These are phyloP conservation scores for Noctua janthina DNA, from an alignment of 2,888 invertebrate genomes.

Conservation along the genomic window DNA sequence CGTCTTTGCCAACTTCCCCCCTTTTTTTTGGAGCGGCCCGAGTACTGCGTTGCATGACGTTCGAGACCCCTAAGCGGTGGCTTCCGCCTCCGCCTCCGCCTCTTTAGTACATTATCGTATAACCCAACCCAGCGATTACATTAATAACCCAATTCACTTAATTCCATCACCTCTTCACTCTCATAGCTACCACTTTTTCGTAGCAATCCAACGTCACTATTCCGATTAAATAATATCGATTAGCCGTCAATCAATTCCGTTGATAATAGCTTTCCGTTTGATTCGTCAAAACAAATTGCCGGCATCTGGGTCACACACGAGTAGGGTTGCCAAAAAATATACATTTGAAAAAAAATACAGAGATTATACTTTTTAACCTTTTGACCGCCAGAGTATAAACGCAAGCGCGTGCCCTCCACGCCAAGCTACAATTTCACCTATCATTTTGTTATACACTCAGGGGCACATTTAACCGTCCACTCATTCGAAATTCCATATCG, in stretches of 20 bases:
- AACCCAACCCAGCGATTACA: neutral
- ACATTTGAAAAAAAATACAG: neutral
- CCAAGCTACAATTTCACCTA: too few species aligned
- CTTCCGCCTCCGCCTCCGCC: neutral
- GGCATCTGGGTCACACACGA: constrained; percentile 68
- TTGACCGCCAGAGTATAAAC: too few species aligned
- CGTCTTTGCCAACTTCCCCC: too few species aligned
- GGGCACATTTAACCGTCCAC: too few species aligned
- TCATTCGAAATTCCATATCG: too few species aligned
- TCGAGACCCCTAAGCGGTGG: neutral
- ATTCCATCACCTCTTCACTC: constrained; percentile 6
- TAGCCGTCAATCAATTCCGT: constrained; percentile 57
- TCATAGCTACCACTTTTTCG: constrained; percentile 8
- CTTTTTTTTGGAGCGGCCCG: too few species aligned
- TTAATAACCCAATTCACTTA: constrained; percentile 10
- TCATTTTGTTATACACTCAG: too few species aligned
- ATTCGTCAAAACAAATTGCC: constrained; percentile 73
- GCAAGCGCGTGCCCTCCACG: too few species aligned
- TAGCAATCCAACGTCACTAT: constrained; percentile 44
- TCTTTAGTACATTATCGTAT: neutral
- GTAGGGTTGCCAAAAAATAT: constrained; percentile 6
- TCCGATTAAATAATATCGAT: constrained; percentile 67
- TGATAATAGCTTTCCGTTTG: constrained; percentile 61
- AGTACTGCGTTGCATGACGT: neutral
- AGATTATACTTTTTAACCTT: too few species aligned